phyloP scores from a whole-genome alignment of 2,888 invertebrate genomes.

The Chrysolina oricalcia region DNA sequence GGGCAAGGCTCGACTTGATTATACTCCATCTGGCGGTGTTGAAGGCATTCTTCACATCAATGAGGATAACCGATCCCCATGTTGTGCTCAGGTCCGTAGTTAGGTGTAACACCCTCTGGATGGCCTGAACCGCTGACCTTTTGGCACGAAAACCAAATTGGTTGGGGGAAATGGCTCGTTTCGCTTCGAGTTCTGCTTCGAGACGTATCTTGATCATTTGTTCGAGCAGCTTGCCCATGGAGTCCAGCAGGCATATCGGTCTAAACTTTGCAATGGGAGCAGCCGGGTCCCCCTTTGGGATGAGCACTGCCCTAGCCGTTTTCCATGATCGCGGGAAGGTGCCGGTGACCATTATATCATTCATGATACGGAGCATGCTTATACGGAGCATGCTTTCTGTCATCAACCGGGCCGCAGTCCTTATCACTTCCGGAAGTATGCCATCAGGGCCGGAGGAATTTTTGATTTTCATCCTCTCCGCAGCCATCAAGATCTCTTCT shows the following conservation, averaged over 20 bases:
- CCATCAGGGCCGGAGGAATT: background rate
- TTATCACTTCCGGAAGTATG: background rate
- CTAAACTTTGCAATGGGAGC: background rate
- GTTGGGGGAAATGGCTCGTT: background rate
- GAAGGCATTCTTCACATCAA: too few relatives aligned
- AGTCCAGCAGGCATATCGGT: background rate
- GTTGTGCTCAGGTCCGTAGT: background rate
- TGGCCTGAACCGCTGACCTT: background rate
- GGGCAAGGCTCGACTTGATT: too few relatives aligned
- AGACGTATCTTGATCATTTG: background rate
- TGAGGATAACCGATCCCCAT: background rate
- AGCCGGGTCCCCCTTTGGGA: background rate
- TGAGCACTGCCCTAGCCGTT: background rate
- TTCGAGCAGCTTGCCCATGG: constrained; percentile 13
- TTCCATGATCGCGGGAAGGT: background rate
- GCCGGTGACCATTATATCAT: background rate
- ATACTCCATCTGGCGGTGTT: too few relatives aligned
- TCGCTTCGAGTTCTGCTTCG: background rate
- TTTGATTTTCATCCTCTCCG: background rate
- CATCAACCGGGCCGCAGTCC: background rate
- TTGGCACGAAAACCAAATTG: background rate
- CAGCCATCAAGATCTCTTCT: background rate
- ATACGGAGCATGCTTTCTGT: background rate
- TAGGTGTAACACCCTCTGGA: background rate
- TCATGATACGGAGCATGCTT: background rate